Percentiles rank a stretch among this genome's conserved stretches.
These are phyloP conservation scores for Azorinus chamasolen DNA, from an alignment of 2,888 invertebrate genomes.

Conservation along the genomic window DNA sequence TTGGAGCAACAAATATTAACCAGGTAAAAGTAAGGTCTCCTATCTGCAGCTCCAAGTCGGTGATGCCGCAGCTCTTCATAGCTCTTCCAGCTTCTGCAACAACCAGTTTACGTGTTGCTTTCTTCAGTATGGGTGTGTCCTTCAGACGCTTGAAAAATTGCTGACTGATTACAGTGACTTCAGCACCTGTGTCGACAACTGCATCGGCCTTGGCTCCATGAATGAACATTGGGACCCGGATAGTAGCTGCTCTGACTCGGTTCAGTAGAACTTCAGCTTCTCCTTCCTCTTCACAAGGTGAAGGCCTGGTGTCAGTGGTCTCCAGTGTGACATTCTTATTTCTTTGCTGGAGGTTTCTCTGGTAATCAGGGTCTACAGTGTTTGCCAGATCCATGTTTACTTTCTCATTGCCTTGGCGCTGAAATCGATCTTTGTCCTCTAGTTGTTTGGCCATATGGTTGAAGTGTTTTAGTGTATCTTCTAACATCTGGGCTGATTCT, in stretches of 20 bases:
- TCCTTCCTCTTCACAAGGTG: too few relatives aligned
- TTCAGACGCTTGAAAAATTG: slow-evolving; percentile 5
- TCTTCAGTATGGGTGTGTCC: slow-evolving; percentile 2
- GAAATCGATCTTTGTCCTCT: too few relatives aligned
- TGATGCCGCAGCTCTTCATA: slow-evolving; percentile 18
- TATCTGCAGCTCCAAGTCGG: slow-evolving; percentile 12
- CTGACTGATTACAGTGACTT: slow-evolving; percentile 38
- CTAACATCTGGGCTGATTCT: slow-evolving; percentile 4
- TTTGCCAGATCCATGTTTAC: too few relatives aligned
- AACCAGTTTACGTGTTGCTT: slow-evolving; percentile 19
- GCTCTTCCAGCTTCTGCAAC: slow-evolving; percentile 34
- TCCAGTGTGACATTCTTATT: too few relatives aligned
- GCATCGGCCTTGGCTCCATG: slow-evolving; percentile 2
- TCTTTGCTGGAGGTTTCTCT: too few relatives aligned
- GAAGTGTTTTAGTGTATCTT: too few relatives aligned
- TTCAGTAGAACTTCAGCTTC: background rate
- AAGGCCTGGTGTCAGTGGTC: too few relatives aligned
- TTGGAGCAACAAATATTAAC: slow-evolving; percentile 46
- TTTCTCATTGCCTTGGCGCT: too few relatives aligned
- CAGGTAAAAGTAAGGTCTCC: slow-evolving; percentile 20
- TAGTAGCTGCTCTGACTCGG: slow-evolving; percentile 6
- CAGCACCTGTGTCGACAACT: slow-evolving; percentile 35
- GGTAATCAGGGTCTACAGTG: too few relatives aligned
- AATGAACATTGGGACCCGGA: slow-evolving; percentile 10
- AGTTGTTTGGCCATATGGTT: too few relatives aligned